These are phyloP conservation scores for Drosophila hydei DNA, from an alignment of 1,140 invertebrate genomes.

Conservation along the genomic window DNA sequence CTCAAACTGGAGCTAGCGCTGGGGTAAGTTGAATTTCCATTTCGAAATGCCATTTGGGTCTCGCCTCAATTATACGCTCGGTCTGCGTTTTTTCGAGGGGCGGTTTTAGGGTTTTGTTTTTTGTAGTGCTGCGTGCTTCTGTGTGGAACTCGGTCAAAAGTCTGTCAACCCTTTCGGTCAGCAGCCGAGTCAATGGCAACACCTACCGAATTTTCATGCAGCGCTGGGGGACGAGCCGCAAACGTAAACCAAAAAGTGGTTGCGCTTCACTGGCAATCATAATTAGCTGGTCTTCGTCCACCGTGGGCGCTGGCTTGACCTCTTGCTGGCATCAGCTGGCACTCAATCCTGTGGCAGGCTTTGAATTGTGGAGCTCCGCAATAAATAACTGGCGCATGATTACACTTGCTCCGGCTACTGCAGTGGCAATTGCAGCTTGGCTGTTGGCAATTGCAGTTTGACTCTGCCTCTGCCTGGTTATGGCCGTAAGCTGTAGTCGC, in stretches of 20 bases:
- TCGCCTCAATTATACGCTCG: conserved; percentile 71
- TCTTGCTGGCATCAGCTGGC: not conserved
- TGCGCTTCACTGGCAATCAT: conserved; percentile 54
- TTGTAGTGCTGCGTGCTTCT: not conserved
- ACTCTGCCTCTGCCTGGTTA: conserved; percentile 49
- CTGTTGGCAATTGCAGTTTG: conserved; percentile 7
- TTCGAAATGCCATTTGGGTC: conserved; percentile 35
- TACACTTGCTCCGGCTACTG: conserved; percentile 55
- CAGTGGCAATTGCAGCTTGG: conserved; percentile 43
- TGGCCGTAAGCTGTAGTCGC: conserved; percentile 63
- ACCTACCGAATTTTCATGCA: conserved; percentile 59
- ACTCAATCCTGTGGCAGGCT: conserved; percentile 38
- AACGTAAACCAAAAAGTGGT: conserved; percentile 17
- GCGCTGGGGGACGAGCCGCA: not conserved
- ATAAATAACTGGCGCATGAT: conserved; percentile 77
- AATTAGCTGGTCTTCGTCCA: conserved; percentile 13
- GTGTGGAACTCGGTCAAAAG: conserved; percentile 68
- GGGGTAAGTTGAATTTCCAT: conserved; percentile 24
- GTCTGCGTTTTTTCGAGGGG: conserved; percentile 24
- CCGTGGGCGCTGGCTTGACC: not conserved
- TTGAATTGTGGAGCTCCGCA: conserved; percentile 46
- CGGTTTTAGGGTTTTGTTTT: not conserved
- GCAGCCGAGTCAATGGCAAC: conserved; percentile 49
- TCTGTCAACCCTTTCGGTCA: conserved; percentile 70
- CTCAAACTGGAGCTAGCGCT: not conserved